Evolutionary conservation across 2,113 vertebrate genomes (phyloP).

Genomic region (Prinia subflava): DNA sequence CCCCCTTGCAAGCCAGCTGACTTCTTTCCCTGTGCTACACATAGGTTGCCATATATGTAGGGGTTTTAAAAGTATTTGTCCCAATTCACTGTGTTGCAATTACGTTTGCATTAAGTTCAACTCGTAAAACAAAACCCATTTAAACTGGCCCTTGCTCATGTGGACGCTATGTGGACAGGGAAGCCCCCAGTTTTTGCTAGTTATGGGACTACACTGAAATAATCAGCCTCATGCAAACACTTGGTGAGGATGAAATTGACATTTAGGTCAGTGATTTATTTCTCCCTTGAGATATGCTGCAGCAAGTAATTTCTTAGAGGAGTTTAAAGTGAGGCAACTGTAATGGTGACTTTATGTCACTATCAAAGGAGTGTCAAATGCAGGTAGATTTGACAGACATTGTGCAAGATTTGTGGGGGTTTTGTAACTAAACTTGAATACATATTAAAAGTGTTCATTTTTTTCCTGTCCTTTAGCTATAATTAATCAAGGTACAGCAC

Average conservation of each 20-base stretch:
- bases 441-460: neutral
- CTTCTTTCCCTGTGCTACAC: neutral
- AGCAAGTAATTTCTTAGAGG: neutral
- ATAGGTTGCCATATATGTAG: fast-evolving
- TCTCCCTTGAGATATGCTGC: neutral
- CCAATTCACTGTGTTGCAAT: neutral
- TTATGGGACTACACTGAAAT: neutral
- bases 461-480: neutral
- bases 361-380: neutral
- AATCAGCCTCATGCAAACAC: neutral
- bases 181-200: neutral
- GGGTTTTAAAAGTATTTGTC: neutral
- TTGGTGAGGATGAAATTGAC: neutral
- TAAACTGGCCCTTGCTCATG: neutral
- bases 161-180: neutral
- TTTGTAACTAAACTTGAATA: neutral
- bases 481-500: neutral
- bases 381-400: neutral
- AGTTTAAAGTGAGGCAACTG: neutral
- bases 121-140: neutral
- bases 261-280: neutral
- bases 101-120: neutral
- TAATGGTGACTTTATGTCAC: neutral
- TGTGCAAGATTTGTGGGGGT: neutral
- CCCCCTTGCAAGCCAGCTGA: fast-evolving